These are phyloP conservation scores for Heterochromis multidens DNA, from an alignment of 2,113 vertebrate genomes.

Conservation along the genomic window DNA sequence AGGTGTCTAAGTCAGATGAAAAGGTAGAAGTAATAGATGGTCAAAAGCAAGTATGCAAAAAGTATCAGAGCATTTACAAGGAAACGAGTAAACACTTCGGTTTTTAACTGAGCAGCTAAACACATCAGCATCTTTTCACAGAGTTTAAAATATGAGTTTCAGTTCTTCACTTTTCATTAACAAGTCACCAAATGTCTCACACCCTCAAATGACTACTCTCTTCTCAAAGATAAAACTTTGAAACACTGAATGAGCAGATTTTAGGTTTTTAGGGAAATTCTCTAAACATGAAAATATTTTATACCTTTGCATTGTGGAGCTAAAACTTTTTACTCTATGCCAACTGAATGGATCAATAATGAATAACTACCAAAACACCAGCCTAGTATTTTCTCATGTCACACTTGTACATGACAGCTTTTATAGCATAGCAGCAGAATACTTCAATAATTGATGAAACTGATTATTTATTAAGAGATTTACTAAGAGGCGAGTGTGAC, in stretches of 20 bases:
- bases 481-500: not conserved
- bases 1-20: not conserved
- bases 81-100: not conserved
- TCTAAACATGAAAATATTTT: not conserved
- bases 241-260: accelerated
- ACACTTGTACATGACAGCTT: not conserved
- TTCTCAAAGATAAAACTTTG: not conserved
- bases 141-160: not conserved
- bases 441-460: not conserved
- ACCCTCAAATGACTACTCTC: not conserved
- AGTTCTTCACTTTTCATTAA: no score
- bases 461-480: not conserved
- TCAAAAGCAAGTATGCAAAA: not conserved
- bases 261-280: not conserved
- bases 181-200: no score
- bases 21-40: not conserved
- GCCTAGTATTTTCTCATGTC: not conserved
- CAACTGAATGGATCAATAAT: not conserved
- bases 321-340: not conserved
- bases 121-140: not conserved
- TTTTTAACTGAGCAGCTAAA: not conserved
- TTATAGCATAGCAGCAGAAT: not conserved
- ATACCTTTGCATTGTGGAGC: not conserved
- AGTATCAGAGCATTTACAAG: no score
- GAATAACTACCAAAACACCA: not conserved